These are phyloP conservation scores for Chydorus sphaericus DNA, from an alignment of 2,888 invertebrate genomes.

Conservation along the genomic window DNA sequence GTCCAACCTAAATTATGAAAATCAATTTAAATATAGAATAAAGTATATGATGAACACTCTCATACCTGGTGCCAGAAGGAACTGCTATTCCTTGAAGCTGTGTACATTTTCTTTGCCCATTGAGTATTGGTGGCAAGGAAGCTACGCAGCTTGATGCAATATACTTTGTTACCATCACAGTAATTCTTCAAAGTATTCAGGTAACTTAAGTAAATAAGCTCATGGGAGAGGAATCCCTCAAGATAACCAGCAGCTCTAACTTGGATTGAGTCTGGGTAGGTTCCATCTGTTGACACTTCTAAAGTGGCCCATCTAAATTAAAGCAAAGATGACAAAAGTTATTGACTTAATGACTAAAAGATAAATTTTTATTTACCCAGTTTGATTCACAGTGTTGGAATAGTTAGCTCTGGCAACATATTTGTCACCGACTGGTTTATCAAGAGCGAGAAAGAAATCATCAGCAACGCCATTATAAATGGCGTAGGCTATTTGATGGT, in stretches of 20 bases:
- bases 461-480: slow-evolving; percentile 6
- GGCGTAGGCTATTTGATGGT: slow-evolving; percentile 9
- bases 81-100: slow-evolving; percentile 32
- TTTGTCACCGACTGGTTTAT: neutral
- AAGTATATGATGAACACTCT: neutral
- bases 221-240: slow-evolving; percentile 69
- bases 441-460: neutral
- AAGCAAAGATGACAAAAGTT: neutral
- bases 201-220: slow-evolving; percentile 62
- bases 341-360: neutral
- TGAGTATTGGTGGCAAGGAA: slow-evolving; percentile 47
- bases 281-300: slow-evolving; percentile 58
- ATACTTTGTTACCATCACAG: slow-evolving; percentile 33
- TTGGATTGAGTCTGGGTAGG: slow-evolving; percentile 61
- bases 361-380: slow-evolving; percentile 42
- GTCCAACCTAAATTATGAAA: slow-evolving; percentile 30
- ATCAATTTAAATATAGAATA: too few relatives aligned
- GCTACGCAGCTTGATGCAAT: slow-evolving; percentile 48
- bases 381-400: slow-evolving; percentile 52
- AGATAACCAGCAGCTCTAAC: slow-evolving; percentile 72
- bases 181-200: slow-evolving; percentile 50
- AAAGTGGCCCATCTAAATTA: slow-evolving; percentile 57
- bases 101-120: slow-evolving; percentile 44
- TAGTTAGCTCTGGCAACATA: slow-evolving; percentile 56
- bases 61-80: slow-evolving; percentile 73